Base-by-base conservation (phyloP, 1,140 invertebrate species). In the Agrilus planipennis region DNA sequence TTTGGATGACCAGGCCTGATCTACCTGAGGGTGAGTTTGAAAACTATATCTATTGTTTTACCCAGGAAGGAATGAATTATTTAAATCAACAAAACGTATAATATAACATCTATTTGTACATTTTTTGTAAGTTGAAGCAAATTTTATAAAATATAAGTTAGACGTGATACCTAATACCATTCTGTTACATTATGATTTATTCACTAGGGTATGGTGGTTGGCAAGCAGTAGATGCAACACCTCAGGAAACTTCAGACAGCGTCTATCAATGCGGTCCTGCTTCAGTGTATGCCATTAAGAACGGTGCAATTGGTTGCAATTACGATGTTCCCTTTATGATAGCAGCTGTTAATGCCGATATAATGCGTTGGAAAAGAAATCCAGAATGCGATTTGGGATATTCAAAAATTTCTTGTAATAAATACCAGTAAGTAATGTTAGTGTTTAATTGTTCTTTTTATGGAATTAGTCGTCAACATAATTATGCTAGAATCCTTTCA, bases 251-350 rank as follows among this genome's bases (percentile, higher is more conserved):
- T 45, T 79, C 77, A 38, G 54, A 63, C 50, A 66, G 65, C 2
- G 52, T 68, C 34, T 75, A 65, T 52, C 72, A 76, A 22, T 81
- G 78, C 52, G 81, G 81, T 1, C 81, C 83, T 6, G 68, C 75
- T 0, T 69, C 74, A 0, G 42, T 75, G 2, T 71, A 75, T 54
- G 82, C 82, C 14, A 73, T 87, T 23, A 73, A 76, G 47, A 68
- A 75, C 48, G 84, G 84, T 6, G 72, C 80, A 45, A 72, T 83
- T 9, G 77, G 77, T 2, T 61, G 79, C 4, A 65, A 68, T 31
- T 81, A 77, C 50, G 84, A 87, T 50, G 73, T 76, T 1, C 67
- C 69, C 10, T 86, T 86, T 58, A 73, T 86, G 49, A 70, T 84
- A 53, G 71, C 80, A 4, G 69, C 69, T 2, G 70, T 72, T 19